A percentile compares a stretch with the other conserved stretches of the same genome.
These are phyloP conservation scores for Myiagra hebetior DNA, from an alignment of 2,113 vertebrate genomes.

Conservation along the genomic window DNA sequence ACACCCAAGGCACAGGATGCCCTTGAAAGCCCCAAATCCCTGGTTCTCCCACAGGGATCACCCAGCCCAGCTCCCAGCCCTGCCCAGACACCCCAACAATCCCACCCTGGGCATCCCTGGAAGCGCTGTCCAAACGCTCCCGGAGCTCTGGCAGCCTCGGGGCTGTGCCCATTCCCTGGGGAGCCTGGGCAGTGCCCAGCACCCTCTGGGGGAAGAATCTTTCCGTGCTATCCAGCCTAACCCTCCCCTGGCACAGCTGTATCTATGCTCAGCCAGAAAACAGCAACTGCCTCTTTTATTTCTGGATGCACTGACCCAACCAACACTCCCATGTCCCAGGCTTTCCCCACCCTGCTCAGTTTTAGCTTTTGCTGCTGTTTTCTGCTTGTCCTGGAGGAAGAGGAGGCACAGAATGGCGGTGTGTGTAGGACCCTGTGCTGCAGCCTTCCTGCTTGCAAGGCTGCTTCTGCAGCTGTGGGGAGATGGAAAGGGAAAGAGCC, in stretches of 20 bases:
- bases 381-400: background rate
- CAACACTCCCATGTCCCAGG: background rate
- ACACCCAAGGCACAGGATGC: background rate
- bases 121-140: fast-evolving
- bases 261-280: background rate
- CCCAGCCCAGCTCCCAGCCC: fast-evolving
- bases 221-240: background rate
- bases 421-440: fast-evolving
- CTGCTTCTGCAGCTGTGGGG: background rate
- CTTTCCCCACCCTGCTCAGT: background rate
- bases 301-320: background rate
- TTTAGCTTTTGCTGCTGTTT: background rate
- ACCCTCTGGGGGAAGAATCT: background rate
- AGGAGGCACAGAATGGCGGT: fast-evolving
- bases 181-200: background rate
- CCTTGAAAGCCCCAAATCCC: background rate
- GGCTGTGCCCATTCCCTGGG: background rate
- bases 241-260: background rate
- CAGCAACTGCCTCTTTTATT: background rate
- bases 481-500: background rate
- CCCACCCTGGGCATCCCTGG: background rate
- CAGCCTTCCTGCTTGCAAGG: background rate
- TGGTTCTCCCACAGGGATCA: background rate
- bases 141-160: background rate
- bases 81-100: background rate